Conservation (phyloP, 2,113 vertebrate species). For the Brachirus orientalis region DNA sequence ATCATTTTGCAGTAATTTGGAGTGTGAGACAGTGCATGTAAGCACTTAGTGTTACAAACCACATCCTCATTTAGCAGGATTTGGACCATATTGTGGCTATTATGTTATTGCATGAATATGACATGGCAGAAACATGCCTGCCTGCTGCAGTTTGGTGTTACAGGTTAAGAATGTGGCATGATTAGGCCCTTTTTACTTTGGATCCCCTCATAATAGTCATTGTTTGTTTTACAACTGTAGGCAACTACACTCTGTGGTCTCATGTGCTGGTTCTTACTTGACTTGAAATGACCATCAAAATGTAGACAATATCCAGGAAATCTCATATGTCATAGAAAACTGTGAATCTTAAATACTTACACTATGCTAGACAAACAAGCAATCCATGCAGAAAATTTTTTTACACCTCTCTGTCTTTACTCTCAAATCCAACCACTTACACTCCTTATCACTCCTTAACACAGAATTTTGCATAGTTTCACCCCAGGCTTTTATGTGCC, state of each 20-base stretch:
- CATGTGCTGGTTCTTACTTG: constrained; percentile 79
- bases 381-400: neutral
- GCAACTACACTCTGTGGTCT: constrained; percentile 28
- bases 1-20: constrained; percentile 5
- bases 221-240: constrained; percentile 63
- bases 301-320: too few species aligned
- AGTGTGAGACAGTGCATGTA: neutral
- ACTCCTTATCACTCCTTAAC: neutral
- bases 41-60: neutral
- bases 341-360: constrained; percentile 4
- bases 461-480: neutral
- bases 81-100: constrained; percentile 25
- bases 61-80: constrained; percentile 41
- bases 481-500: neutral
- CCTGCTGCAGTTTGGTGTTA: neutral
- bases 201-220: constrained; percentile 68
- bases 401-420: neutral
- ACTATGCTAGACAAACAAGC: neutral
- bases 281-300: constrained; percentile 56
- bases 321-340: too few species aligned
- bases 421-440: neutral
- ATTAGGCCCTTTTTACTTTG: constrained; percentile 47
- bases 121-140: constrained; percentile 48
- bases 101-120: constrained; percentile 41
- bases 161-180: constrained; percentile 45